Conservation (phyloP, 2,797 vertebrate species). For the Chaetophractus vellerosus region DNA sequence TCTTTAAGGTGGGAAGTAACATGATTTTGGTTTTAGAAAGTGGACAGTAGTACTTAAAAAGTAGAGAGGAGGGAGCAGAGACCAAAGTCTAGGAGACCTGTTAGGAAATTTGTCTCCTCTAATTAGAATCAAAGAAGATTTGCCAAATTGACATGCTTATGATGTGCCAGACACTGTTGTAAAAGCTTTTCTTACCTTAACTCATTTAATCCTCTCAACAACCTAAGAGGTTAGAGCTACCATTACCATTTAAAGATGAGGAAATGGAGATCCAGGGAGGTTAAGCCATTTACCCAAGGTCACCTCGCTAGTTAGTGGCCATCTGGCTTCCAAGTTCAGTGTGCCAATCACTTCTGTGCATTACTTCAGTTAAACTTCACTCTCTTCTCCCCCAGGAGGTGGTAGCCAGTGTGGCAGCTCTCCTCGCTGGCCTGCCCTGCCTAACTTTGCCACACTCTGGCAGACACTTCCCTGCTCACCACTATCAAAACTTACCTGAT, state of each 20-base stretch:
- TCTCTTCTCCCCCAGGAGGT: not conserved
- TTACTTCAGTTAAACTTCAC: not conserved
- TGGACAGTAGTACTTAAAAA: not conserved
- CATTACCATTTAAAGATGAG: not conserved
- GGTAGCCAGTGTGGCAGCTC: not conserved
- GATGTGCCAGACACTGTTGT: not conserved
- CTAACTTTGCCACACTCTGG: not conserved
- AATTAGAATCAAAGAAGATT: not conserved
- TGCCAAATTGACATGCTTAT: not conserved
- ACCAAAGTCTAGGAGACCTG: not conserved
- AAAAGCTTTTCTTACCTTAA: not conserved
- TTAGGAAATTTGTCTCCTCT: not conserved
- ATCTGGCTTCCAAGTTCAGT: not conserved
- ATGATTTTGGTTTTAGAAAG: conserved; percentile 34
- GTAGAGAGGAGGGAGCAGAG: not conserved
- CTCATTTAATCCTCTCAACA: not conserved
- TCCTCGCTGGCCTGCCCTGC: not conserved
- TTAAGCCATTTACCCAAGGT: not conserved
- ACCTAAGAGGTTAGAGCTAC: not conserved
- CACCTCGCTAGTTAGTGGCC: not conserved
- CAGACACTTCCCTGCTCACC: not conserved
- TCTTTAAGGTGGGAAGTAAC: conserved; percentile 10
- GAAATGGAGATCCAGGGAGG: not conserved
- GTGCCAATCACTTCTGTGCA: not conserved
- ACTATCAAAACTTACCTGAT: not conserved